A percentile compares a stretch with the other conserved stretches of the same genome.
phyloP scores from a whole-genome alignment of 2,797 vertebrate genomes.

The Pipistrellus kuhlii region DNA sequence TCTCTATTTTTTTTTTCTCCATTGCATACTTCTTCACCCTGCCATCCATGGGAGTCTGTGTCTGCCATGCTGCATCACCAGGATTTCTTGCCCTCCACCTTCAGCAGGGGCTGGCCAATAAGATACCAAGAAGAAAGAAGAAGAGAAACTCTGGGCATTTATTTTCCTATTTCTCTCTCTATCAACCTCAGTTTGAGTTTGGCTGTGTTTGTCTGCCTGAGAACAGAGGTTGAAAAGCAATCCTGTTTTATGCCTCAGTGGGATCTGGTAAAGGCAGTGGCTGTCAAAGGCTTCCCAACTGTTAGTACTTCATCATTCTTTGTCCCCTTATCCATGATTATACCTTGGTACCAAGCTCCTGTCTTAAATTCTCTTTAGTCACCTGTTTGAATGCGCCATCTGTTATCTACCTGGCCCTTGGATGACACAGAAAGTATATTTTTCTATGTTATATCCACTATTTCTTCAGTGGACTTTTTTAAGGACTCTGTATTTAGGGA shows the following conservation, averaged over 20 bases:
- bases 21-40: not conserved
- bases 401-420: not conserved
- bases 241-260: not conserved
- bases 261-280: not conserved
- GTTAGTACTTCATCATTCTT: not conserved
- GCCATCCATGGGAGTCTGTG: not conserved
- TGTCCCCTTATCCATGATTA: constrained; percentile 22
- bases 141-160: not conserved
- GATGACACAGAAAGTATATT: not conserved
- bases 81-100: not conserved
- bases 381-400: not conserved
- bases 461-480: not conserved
- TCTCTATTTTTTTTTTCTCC: not conserved
- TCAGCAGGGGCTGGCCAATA: not conserved
- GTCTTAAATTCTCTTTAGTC: constrained; percentile 28
- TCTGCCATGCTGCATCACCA: not conserved
- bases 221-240: constrained; percentile 11
- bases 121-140: not conserved
- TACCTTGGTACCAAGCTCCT: not conserved
- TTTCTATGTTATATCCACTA: not conserved
- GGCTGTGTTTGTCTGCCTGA: not conserved
- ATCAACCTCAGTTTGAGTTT: not conserved
- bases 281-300: not conserved
- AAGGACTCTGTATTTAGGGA: not conserved
- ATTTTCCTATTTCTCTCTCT: not conserved